Evolutionary conservation across 2,113 vertebrate species (phyloP), one percentile per base, ranked within the genome.

Genomic region (Cricetomys ansorgei): DNA sequence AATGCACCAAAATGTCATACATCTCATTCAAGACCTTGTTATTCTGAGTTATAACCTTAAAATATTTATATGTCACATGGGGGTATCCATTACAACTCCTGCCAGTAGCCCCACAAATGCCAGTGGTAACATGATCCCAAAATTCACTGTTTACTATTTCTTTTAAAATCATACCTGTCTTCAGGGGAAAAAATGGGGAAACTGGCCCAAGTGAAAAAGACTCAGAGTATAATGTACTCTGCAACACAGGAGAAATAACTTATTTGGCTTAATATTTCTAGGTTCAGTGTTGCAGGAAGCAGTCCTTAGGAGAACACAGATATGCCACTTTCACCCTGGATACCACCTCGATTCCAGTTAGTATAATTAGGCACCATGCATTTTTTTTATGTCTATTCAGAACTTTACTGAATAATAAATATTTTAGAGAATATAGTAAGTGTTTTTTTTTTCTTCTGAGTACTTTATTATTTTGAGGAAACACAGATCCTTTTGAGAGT

Each of bases 171-270:
- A 88, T 57, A 77, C 53, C 72, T 95, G 45, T 85, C 86, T 91
- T 88, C 81, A 85, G 25, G 75, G 75, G 34, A 77, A 97, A 88
- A 77, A 73, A 7, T 91, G 34, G 94, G 23, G 25, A 94, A 43
- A 80, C 37, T 92, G 65, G 19, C 31, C 23, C n/a, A 50, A 88
- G 17, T 80, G 85, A 92, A 88, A 85, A 94, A 91, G 50, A 91
- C 64, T 27, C 84, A 25, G 3, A 57, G 19, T 70, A 84, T 8
- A 86, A 85, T 59, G n/a, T 64, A 85, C 21, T 80, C 64, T 64
- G 6, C 10, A 92, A 84, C 69, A 87, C 3, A 23, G 57, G 43
- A 96, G 55, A 95, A 93, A 92, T 27, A 93, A 92, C 79, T 91
- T 70, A 40, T 85, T 69, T 81, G 88, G 37, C 53, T 55, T 65